These are phyloP conservation scores for Coryphaenoides rupestris DNA, from an alignment of 2,113 vertebrate genomes.

Conservation along the genomic window DNA sequence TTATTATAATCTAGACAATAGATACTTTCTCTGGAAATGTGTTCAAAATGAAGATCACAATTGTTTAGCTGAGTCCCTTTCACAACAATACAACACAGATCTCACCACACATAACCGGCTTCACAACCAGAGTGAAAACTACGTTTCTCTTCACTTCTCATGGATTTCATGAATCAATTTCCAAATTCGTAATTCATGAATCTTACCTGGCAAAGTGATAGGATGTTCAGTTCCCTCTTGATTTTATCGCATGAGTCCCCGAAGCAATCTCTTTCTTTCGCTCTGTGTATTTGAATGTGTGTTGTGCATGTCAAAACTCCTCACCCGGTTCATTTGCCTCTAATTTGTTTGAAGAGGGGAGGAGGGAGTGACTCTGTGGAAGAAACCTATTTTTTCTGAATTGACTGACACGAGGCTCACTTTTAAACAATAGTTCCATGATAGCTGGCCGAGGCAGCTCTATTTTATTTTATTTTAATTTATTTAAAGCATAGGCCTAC, in stretches of 20 bases:
- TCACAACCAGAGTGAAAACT: too few relatives aligned
- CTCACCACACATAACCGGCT: background rate
- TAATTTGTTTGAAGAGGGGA: conserved; percentile 73
- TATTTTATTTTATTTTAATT: too few relatives aligned
- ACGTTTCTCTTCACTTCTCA: too few relatives aligned
- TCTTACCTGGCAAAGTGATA: conserved; percentile 58
- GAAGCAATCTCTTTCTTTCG: conserved; percentile 43
- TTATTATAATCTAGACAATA: conserved; percentile 8
- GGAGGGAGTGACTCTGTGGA: conserved; percentile 39
- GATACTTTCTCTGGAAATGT: too few relatives aligned
- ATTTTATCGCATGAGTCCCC: conserved; percentile 33
- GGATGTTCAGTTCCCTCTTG: conserved; percentile 5
- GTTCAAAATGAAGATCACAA: background rate
- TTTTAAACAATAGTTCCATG: background rate
- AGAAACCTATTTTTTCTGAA: conserved; percentile 44
- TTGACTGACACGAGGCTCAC: conserved; percentile 3
- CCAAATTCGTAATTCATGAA: conserved; percentile 8
- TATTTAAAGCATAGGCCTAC: too few relatives aligned
- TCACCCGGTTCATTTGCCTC: conserved; percentile 72
- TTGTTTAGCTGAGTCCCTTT: background rate
- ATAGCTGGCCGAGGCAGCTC: background rate
- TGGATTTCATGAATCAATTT: too few relatives aligned
- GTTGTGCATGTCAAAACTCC: conserved; percentile 64
- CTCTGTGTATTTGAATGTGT: conserved; percentile 60
- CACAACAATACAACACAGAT: conserved; percentile 1